Percentiles rank a stretch among this genome's conserved stretches.
Conservation (phyloP, 2,888 invertebrate genomes). For the Drosophila falleni region DNA sequence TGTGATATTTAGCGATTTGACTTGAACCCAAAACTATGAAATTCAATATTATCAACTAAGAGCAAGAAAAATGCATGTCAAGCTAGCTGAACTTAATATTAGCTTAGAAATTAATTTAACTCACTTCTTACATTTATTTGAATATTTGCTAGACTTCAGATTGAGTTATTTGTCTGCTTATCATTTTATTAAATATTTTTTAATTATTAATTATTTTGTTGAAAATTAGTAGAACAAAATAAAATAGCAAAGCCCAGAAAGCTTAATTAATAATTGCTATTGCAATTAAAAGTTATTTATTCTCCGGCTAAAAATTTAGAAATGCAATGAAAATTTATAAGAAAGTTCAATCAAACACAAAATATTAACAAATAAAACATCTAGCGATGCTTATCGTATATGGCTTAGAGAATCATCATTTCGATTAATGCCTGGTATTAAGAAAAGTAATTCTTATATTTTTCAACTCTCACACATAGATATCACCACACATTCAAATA, state of each 20-base stretch:
- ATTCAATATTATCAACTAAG: constrained; percentile 27
- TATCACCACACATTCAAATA: constrained; percentile 31
- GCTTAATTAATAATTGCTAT: constrained; percentile 37
- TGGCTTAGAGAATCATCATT: constrained; percentile 72
- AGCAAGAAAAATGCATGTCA: constrained; percentile 67
- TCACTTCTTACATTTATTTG: constrained; percentile 30
- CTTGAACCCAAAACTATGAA: constrained; percentile 21
- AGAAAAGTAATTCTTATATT: constrained; percentile 54
- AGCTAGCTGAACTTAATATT: constrained; percentile 49
- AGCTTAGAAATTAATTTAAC: constrained; percentile 36
- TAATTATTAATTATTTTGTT: constrained; percentile 16
- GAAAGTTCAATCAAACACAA: constrained; percentile 30
- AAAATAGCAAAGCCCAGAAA: constrained; percentile 40
- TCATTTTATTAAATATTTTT: constrained; percentile 60
- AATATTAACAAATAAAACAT: constrained; percentile 20
- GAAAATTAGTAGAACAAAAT: constrained; percentile 14
- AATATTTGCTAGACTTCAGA: constrained; percentile 21
- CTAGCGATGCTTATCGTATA: constrained; percentile 67
- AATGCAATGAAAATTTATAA: constrained; percentile 13
- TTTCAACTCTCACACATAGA: constrained; percentile 36
- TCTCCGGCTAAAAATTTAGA: constrained; percentile 24
- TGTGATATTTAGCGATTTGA: constrained; percentile 19
- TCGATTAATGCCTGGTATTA: constrained; percentile 72
- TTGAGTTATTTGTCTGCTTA: constrained; percentile 32
- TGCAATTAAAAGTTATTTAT: constrained; percentile 23